Evolutionary conservation across 2,888 invertebrate species (phyloP), one percentile per base, ranked within the genome.

Genomic region (Choristoneura rosaceana): DNA sequence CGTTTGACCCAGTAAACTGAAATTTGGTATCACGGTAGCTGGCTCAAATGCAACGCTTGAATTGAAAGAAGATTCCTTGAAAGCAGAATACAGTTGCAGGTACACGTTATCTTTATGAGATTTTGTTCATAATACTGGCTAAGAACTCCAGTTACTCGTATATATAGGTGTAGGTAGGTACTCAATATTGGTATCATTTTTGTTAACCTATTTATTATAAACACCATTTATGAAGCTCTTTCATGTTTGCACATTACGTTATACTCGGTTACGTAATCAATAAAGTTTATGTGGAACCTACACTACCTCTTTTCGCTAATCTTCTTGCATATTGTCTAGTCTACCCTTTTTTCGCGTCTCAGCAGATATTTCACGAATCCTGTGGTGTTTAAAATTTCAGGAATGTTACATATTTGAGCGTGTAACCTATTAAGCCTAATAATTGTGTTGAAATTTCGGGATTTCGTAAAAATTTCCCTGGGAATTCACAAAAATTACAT

Each of bases 1-100:
- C 58, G 63, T 58, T 33, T 71, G 55, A 67, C 71, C 71, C 38
- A 71, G 66, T 62, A 63, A 67, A 33, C 62, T 68, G 38, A 47
- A 59, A 58, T 68, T 71, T 71, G 47, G 45, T 58, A 63, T 50
- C 25, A 58, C 52, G 41, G 12, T 52, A 34, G 66, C 62, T 58
- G 55, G 17, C 45, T 55, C 25, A 59, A 71, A 58, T 67, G 61
- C 66, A 52, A 47, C 66, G 61, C 61, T 47, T 63, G 62, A 67
- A 62, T 67, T 62, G 38, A 63, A 67, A 10, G 17, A 60, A 45
- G 17, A 70, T 61, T n/a, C 15, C 10, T 64, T 34, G 45, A 50
- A 64, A 64, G 34, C 50, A 45, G 61, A 55, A 60, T 71, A 3
- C 5, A 52, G 12, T 25, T 12, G 55, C 55, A 25, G 12, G 25